phyloP scores from a whole-genome alignment of 1,140 invertebrate species.

The Drosophila fuyamai region DNA sequence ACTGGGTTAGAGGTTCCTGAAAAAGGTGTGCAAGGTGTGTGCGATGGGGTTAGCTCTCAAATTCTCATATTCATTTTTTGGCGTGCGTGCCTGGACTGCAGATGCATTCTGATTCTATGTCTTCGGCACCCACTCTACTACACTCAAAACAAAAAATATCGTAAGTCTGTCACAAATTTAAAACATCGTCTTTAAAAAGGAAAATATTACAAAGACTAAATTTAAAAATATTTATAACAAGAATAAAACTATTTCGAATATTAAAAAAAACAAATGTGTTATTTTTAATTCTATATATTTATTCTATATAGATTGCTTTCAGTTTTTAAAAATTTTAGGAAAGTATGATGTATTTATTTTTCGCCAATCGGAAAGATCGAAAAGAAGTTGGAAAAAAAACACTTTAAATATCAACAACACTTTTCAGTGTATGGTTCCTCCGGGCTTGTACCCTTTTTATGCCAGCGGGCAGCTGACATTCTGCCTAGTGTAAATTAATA shows the following conservation, averaged over 20 bases:
- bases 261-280: too few relatives aligned
- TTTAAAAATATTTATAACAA: too few relatives aligned
- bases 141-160: background rate
- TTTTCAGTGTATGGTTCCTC: background rate
- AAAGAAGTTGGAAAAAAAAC: background rate
- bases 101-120: conserved; percentile 59
- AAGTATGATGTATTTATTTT: too few relatives aligned
- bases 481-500: conserved; percentile 73
- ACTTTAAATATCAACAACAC: background rate
- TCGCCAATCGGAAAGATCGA: too few relatives aligned
- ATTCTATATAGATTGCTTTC: too few relatives aligned
- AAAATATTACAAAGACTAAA: too few relatives aligned
- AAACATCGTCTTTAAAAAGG: too few relatives aligned
- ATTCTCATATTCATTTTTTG: conserved; percentile 58
- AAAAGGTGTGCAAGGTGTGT: conserved; percentile 13
- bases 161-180: too few relatives aligned
- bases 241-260: too few relatives aligned
- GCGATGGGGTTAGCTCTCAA: conserved; percentile 54
- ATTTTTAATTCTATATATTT: too few relatives aligned
- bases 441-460: conserved; percentile 43
- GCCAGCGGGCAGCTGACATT: conserved; percentile 60
- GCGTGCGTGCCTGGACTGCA: conserved; percentile 66
- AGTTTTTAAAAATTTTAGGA: too few relatives aligned
- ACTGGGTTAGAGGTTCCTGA: conserved; percentile 30
- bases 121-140: conserved; percentile 4